Percentiles rank a stretch among this genome's conserved stretches.
phyloP scores from a whole-genome alignment of 2,797 vertebrate species.

The Neopelma chrysocephalum region DNA sequence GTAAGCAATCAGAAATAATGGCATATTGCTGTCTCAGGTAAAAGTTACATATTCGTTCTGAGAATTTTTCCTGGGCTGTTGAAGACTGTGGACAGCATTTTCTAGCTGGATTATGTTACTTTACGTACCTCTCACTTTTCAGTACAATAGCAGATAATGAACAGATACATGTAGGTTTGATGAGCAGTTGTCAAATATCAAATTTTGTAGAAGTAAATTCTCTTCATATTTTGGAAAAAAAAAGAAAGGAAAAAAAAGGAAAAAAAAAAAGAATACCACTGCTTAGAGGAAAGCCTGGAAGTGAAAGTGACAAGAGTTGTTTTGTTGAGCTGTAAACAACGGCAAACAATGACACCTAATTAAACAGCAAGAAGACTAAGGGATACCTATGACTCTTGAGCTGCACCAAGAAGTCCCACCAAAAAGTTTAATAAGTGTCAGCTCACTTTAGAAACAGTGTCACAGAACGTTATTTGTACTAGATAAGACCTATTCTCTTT shows the following conservation, averaged over 20 bases:
- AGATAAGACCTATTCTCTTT: background rate
- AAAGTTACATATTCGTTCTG: background rate
- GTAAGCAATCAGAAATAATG: background rate
- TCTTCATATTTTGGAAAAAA: background rate
- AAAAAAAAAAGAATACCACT: background rate
- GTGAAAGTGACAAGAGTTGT: background rate
- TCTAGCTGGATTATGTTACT: background rate
- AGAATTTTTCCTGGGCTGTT: background rate
- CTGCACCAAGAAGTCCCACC: background rate
- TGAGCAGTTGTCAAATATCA: background rate
- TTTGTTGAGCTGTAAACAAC: background rate
- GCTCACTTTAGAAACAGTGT: background rate
- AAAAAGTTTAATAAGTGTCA: background rate
- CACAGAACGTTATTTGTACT: background rate
- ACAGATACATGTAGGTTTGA: background rate
- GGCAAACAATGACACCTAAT: background rate
- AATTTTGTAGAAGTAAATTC: background rate
- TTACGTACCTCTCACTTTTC: background rate
- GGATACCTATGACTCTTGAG: background rate
- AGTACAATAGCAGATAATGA: background rate
- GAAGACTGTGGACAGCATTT: background rate
- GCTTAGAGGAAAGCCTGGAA: background rate
- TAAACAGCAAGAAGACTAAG: background rate
- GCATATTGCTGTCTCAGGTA: background rate
- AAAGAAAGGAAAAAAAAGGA: background rate